phyloP scores from a whole-genome alignment of 2,888 invertebrate genomes.

The Leucophenga montana region DNA sequence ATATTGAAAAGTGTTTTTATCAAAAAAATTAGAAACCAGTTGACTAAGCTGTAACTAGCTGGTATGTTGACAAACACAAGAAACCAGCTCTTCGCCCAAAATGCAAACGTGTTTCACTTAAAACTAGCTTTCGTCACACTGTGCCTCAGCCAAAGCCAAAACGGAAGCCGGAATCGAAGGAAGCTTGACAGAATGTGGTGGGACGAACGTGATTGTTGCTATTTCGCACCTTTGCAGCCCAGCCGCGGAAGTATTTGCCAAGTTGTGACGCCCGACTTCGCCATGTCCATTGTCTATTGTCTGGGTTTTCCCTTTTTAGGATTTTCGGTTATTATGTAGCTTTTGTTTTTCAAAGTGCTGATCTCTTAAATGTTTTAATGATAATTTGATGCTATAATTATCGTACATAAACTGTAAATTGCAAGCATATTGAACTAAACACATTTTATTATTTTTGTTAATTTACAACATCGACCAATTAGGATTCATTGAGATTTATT shows the following conservation, averaged over 20 bases:
- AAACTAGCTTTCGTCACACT: neutral
- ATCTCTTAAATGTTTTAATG: neutral
- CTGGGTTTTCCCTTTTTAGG: neutral
- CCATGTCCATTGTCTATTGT: neutral
- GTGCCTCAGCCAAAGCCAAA: neutral
- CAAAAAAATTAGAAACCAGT: no score
- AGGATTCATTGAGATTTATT: no score
- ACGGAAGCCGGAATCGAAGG: constrained; percentile 28
- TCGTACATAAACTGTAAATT: neutral
- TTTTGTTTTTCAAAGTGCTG: neutral
- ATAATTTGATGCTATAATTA: neutral
- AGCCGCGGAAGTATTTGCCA: constrained; percentile 39
- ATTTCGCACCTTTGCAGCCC: neutral
- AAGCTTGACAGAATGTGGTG: constrained; percentile 31
- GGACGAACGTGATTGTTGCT: constrained; percentile 38
- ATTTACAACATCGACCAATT: neutral
- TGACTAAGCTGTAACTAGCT: no score
- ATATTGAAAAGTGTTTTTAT: no score
- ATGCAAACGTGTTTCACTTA: no score
- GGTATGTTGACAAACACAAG: no score
- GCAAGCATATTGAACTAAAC: no score
- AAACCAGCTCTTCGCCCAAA: no score
- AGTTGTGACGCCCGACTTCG: constrained; percentile 31
- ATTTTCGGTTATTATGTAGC: neutral
- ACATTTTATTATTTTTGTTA: neutral